Conservation (phyloP, 2,797 vertebrate species). For the Parambassis ranga region DNA sequence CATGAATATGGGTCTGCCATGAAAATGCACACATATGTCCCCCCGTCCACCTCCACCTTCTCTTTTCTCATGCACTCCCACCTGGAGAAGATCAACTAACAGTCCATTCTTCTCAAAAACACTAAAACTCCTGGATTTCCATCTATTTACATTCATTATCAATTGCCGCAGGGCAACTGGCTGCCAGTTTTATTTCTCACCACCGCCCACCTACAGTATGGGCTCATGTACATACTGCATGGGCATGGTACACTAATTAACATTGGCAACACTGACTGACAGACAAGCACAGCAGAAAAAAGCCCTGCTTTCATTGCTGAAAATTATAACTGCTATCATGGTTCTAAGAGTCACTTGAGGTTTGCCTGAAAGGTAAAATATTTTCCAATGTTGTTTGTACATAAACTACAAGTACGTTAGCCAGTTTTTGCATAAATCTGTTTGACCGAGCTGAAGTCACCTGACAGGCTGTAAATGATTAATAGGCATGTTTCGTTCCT, state of each 20-base stretch:
- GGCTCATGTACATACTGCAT: conserved; percentile 31
- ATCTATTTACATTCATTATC: conserved; percentile 69
- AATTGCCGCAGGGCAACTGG: conserved; percentile 38
- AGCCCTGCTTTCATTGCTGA: not conserved
- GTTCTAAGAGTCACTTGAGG: not conserved
- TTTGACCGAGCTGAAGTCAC: not conserved
- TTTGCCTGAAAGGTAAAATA: not conserved
- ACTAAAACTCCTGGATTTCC: conserved; percentile 59
- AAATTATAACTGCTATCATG: not conserved
- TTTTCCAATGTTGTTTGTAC: not conserved
- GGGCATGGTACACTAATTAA: conserved; percentile 45
- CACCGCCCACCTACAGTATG: conserved; percentile 73
- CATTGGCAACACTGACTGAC: conserved; percentile 27
- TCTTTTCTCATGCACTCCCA: conserved; percentile 48
- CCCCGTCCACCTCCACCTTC: conserved; percentile 50
- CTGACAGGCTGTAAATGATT: not conserved
- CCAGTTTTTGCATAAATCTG: not conserved
- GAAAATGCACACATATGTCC: conserved; percentile 61
- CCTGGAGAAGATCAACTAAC: conserved; percentile 56
- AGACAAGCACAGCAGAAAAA: not conserved
- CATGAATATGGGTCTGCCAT: conserved; percentile 55
- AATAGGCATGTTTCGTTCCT: not conserved
- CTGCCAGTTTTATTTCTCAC: conserved; percentile 47
- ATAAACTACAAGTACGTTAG: not conserved
- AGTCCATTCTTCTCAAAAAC: conserved; percentile 45